Evolutionary conservation across 2,888 invertebrate species (phyloP).

Genomic region (Chrysodeixis includens): DNA sequence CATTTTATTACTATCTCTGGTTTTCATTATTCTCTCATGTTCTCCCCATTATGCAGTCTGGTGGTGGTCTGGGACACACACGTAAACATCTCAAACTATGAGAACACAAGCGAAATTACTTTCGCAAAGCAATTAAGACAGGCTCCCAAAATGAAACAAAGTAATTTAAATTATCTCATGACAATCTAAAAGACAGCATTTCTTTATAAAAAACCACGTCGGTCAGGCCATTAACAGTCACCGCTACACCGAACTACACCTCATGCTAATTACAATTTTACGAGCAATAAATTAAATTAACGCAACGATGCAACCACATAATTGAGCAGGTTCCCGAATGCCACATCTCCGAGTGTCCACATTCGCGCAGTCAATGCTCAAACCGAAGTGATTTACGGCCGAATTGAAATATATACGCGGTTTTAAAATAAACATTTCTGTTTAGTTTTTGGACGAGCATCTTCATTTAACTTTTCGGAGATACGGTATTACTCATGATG

Average conservation of each 20-base stretch:
- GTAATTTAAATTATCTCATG: neutral
- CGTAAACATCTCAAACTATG: too few species aligned
- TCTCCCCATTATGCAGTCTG: too few species aligned
- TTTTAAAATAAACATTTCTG: slow-evolving; percentile 55
- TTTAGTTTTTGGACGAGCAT: slow-evolving; percentile 33
- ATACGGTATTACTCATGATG: slow-evolving; percentile 32
- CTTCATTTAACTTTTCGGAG: slow-evolving; percentile 39
- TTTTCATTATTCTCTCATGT: too few species aligned
- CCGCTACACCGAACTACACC: slow-evolving; percentile 15
- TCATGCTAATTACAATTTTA: slow-evolving; percentile 50
- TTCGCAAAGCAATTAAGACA: neutral
- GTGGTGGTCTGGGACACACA: too few species aligned
- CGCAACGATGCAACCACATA: slow-evolving; percentile 40
- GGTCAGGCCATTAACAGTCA: slow-evolving; percentile 24
- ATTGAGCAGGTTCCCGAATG: slow-evolving; percentile 13
- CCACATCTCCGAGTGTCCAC: slow-evolving; percentile 37
- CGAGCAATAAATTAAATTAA: slow-evolving; percentile 48
- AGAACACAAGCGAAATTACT: neutral
- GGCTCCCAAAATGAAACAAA: neutral
- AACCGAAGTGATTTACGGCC: slow-evolving; percentile 49
- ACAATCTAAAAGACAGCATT: neutral
- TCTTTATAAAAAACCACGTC: neutral
- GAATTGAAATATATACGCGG: slow-evolving; percentile 49
- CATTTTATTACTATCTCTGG: too few species aligned
- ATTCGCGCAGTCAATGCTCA: slow-evolving; percentile 36